These are phyloP conservation scores for Pectinophora gossypiella DNA, from an alignment of 1,140 invertebrate genomes.

Conservation along the genomic window DNA sequence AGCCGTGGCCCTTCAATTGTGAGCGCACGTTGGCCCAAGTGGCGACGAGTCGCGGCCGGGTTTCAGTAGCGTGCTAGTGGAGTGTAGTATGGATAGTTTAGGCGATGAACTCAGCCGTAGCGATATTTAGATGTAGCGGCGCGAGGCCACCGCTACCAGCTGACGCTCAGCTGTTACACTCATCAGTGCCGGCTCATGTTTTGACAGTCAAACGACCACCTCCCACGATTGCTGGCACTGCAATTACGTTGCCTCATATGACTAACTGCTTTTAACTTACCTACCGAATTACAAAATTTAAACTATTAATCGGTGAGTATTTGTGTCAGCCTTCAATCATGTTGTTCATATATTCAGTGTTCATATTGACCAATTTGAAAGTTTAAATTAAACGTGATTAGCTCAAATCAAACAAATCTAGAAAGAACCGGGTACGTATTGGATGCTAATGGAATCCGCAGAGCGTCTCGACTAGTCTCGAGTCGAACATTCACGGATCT, in stretches of 20 bases:
- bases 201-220: conserved; percentile 21
- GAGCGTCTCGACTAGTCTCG: neutral
- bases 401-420: no score
- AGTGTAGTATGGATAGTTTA: conserved; percentile 23
- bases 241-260: no score
- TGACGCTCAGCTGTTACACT: conserved; percentile 55
- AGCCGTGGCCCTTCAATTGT: conserved; percentile 44
- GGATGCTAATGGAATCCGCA: neutral
- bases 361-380: no score
- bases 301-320: no score
- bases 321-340: no score
- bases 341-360: no score
- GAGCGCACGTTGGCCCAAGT: conserved; percentile 36
- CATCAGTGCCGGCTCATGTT: conserved; percentile 35
- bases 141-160: conserved; percentile 27
- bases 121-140: conserved; percentile 21
- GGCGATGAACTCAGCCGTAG: conserved; percentile 39
- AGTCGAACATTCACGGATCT: neutral
- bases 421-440: neutral
- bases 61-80: conserved; percentile 30
- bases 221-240: neutral
- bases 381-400: no score
- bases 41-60: conserved; percentile 24
- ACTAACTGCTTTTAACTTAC: neutral
- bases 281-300: no score